Conservation (phyloP, 2,888 invertebrate species). For the Protonemura montana region DNA sequence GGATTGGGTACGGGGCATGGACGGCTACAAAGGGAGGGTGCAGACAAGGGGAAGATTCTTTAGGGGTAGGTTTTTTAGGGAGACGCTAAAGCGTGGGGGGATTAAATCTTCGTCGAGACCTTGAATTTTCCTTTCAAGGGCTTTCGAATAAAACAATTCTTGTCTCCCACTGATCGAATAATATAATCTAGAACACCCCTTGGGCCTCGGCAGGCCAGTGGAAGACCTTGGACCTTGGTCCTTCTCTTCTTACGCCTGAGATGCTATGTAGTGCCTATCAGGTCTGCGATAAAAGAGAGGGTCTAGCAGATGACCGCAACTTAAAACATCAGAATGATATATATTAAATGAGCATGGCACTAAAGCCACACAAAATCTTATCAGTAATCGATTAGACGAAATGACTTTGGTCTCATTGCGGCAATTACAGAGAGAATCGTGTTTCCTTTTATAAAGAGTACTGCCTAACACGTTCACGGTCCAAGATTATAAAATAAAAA, state of each 20-base stretch:
- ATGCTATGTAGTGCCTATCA: background rate
- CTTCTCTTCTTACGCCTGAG: background rate
- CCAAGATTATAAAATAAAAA: too few species aligned
- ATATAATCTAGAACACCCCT: conserved; percentile 19
- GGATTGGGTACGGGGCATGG: background rate
- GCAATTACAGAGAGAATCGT: background rate
- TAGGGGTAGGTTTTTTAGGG: conserved; percentile 44
- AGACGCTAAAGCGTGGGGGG: conserved; percentile 39
- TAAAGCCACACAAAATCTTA: background rate
- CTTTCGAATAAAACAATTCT: conserved; percentile 40
- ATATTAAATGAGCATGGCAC: background rate
- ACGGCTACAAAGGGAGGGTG: conserved; percentile 29
- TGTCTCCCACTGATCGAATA: conserved; percentile 36
- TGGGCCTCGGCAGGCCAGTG: background rate
- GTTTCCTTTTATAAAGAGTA: too few species aligned
- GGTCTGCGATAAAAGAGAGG: background rate
- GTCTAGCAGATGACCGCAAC: conserved; percentile 19
- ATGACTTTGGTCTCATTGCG: background rate
- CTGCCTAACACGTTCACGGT: too few species aligned
- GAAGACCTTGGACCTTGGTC: conserved; percentile 13
- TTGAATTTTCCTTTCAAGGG: conserved; percentile 39
- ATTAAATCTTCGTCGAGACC: conserved; percentile 35
- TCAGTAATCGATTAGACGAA: background rate
- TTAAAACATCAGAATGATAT: background rate
- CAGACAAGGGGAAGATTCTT: conserved; percentile 35